A percentile compares a stretch with the other conserved stretches of the same genome.
phyloP scores from a whole-genome alignment of 1,140 invertebrate species.

The Proctacanthus coquilletti region DNA sequence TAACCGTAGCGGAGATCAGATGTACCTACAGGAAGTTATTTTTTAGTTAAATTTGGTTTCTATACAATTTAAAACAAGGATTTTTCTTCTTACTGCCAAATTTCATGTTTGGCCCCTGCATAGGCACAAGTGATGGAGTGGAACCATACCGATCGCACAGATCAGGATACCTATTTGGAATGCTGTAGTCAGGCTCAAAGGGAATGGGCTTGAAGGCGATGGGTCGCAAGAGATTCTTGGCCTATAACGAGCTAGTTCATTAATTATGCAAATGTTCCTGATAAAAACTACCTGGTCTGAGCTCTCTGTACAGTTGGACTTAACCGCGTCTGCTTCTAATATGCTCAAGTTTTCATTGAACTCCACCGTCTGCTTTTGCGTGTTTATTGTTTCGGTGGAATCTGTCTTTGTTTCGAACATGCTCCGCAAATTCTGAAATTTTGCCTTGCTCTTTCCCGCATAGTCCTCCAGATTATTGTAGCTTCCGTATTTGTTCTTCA shows the following conservation, averaged over 20 bases:
- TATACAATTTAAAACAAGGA: too few relatives aligned
- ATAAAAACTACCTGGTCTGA: too few relatives aligned
- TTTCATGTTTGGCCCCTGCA: constrained; percentile 12
- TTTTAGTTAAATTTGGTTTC: too few relatives aligned
- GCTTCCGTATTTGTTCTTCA: constrained; percentile 26
- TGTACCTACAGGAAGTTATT: constrained; percentile 15
- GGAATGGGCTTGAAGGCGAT: constrained; percentile 28
- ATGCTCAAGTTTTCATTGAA: constrained; percentile 2
- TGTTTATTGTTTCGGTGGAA: neutral
- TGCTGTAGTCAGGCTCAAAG: constrained; percentile 27
- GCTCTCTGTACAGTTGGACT: neutral
- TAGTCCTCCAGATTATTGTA: constrained; percentile 23
- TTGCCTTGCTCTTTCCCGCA: constrained; percentile 15
- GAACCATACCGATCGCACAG: constrained; percentile 23
- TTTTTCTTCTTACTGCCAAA: constrained; percentile 27
- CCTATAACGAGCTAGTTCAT: neutral
- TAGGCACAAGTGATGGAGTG: constrained; percentile 20
- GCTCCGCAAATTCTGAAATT: constrained; percentile 28
- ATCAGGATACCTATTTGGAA: constrained; percentile 12
- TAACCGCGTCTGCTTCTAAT: neutral
- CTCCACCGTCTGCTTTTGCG: constrained; percentile 7
- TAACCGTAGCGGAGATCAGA: constrained; percentile 16
- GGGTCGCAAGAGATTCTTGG: constrained; percentile 17
- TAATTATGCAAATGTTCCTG: too few relatives aligned
- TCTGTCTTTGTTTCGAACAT: constrained; percentile 22